Base-by-base conservation (phyloP, 2,797 vertebrate genomes). In the Schizothorax lantsangensis region DNA sequence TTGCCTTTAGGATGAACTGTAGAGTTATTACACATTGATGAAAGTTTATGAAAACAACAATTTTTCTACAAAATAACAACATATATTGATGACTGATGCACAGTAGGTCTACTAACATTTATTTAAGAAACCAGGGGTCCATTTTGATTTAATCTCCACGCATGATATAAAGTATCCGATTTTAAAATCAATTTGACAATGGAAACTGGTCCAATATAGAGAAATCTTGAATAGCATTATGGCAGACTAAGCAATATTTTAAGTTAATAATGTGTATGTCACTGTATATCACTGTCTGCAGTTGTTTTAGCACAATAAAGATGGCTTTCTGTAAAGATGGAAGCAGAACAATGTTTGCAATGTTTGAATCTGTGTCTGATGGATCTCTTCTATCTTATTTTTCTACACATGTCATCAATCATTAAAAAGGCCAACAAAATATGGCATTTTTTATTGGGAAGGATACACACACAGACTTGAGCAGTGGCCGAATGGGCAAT, bases 291-390 rank as follows among this genome's bases (percentile, higher is more conserved):
- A 26, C 33, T 40, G 8, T 14, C 17, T 83, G 52, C 23, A 47
- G n/a, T 30, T 71, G 47, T 49, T 49, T 38, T 49, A 19, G 11
- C 15, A 80, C 79, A 68, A 52, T 81, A 33, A 68, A 81, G 23
- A 54, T 59, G 17, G n/a, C 10, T 1, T 83, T 82, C 52, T 73
- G 30, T 45, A 40, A 40, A 38, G 47, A 54, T 6, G 6, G 23
- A 82, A 82, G 79, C 45, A 40, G 47, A 72, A 26, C 30, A 38
- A 38, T 14, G 80, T 33, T 71, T 81, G 47, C 19, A 36, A 68
- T 33, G 30, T 19, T 17, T 66, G 5, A 26, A 43, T 75, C 21
- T 36, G 30, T 15, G 8, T 79, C 38, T 45, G 78, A 59, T n/a
- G 26, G 5, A 73, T 73, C 38, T 62, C 38, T 64, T 30, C n/a